Conservation (phyloP, 2,113 vertebrate species). For the Ondatra zibethicus region DNA sequence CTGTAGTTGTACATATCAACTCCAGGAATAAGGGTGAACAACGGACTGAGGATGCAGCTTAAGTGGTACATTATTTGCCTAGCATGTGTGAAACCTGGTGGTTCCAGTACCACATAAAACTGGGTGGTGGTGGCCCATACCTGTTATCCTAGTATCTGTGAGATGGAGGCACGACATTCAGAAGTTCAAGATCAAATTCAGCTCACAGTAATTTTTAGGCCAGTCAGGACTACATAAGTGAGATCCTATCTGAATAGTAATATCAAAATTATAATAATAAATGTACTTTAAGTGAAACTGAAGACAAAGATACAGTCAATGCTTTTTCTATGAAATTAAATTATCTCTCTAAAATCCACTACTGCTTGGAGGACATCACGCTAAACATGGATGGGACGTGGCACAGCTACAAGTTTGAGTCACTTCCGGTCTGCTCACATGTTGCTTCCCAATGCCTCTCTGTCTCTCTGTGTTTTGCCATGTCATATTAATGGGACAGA, state of each 20-base stretch:
- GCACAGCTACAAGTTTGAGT: neutral
- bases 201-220: neutral
- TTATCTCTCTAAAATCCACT: constrained; percentile 24
- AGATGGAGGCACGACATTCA: neutral
- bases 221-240: neutral
- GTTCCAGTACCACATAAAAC: neutral
- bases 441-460: neutral
- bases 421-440: neutral
- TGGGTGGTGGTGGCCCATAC: too few relatives aligned
- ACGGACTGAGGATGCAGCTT: neutral
- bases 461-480: neutral
- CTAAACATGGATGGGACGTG: neutral
- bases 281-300: constrained; percentile 20
- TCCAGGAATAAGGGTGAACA: constrained; percentile 10
- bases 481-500: constrained; percentile 13
- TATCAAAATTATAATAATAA: neutral
- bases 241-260: neutral
- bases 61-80: neutral
- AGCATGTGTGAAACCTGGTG: neutral
- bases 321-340: neutral
- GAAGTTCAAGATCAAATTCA: neutral
- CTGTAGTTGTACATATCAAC: neutral
- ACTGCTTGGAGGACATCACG: neutral
- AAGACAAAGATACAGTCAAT: constrained; percentile 18
- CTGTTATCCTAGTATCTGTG: neutral